Conservation (phyloP, 2,113 vertebrate genomes). For the Nerophis lumbriciformis region DNA sequence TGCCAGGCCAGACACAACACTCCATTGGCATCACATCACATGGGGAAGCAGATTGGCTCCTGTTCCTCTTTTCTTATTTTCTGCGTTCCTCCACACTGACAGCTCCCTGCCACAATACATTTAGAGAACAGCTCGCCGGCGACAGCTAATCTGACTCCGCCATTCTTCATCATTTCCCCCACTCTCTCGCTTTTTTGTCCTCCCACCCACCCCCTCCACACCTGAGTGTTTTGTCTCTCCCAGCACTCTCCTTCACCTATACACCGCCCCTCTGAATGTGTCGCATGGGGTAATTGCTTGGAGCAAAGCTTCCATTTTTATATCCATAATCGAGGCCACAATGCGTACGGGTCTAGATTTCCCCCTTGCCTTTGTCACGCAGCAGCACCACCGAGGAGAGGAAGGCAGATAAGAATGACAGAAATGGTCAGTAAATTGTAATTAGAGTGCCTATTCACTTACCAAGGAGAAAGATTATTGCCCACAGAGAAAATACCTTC, state of each 20-base stretch:
- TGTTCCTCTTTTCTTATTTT: conserved; percentile 29
- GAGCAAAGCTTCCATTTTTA: conserved; percentile 61
- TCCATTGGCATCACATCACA: conserved; percentile 49
- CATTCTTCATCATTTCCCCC: conserved; percentile 30
- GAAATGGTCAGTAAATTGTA: conserved; percentile 59
- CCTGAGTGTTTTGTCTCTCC: conserved; percentile 35
- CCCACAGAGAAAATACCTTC: conserved; percentile 32
- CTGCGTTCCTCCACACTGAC: conserved; percentile 41
- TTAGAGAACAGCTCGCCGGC: conserved; percentile 47
- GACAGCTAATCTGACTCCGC: conserved; percentile 43
- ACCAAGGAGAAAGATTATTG: conserved; percentile 41
- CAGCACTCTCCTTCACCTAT: conserved; percentile 58
- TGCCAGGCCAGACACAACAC: conserved; percentile 6
- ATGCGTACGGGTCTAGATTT: conserved; percentile 62
- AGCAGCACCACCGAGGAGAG: conserved; percentile 31
- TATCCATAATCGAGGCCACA: conserved; percentile 63
- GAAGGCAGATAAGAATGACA: conserved; percentile 57
- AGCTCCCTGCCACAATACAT: conserved; percentile 42
- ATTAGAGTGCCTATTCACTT: conserved; percentile 57
- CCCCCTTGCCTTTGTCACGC: conserved; percentile 53
- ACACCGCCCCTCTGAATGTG: conserved; percentile 33
- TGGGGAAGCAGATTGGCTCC: conserved; percentile 45
- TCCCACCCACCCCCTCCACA: conserved; percentile 22
- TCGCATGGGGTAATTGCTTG: conserved; percentile 55
- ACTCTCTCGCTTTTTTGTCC: conserved; percentile 36